Evolutionary conservation across 2,888 invertebrate species (phyloP), one percentile per base, ranked within the genome.

Genomic region (Drosophila birchii): DNA sequence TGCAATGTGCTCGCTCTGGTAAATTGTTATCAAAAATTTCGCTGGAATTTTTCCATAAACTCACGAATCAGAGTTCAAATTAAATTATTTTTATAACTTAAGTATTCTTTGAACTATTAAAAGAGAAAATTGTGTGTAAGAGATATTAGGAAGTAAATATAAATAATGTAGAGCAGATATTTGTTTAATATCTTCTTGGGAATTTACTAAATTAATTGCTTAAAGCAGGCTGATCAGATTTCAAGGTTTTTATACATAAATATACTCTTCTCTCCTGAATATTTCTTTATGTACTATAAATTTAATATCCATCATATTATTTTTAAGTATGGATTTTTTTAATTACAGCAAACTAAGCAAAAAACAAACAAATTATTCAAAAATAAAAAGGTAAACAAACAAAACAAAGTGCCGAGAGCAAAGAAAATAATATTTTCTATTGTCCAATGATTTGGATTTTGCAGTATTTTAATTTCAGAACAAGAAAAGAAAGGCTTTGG

Each of bases 401-500:
- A 8, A 51, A 51, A 39, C 23, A 61, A 55, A 34, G 23, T 34
- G 38, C 51, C 51, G 51, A 66, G 66, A 55, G 53, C 63, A 26
- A 61, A 58, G 61, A 62, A 61, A 64, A 49, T 43, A 72, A 56
- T 60, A 74, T 53, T 56, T 58, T 51, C 64, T 55, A 63, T 79
- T 78, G 75, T 68, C 76, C 78, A 82, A 85, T 79, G 76, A 78
- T 68, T 74, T 78, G 78, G 79, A 79, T 73, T 76, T 79, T 74
- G 78, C 74, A 69, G 68, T 36, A 69, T 53, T 71, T 57, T 43
- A 57, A 14, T 61, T n/a, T n/a, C 36, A 34, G 20, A 11, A 26
- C 29, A 12, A 32, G 14, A 45, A 47, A 0, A 51, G 39, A 12
- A 23, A 45, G 51, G 5, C 49, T 49, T 20, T 20, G 2, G 0